phyloP scores from a whole-genome alignment of 2,113 vertebrate genomes.

The Phodopus roborovskii region DNA sequence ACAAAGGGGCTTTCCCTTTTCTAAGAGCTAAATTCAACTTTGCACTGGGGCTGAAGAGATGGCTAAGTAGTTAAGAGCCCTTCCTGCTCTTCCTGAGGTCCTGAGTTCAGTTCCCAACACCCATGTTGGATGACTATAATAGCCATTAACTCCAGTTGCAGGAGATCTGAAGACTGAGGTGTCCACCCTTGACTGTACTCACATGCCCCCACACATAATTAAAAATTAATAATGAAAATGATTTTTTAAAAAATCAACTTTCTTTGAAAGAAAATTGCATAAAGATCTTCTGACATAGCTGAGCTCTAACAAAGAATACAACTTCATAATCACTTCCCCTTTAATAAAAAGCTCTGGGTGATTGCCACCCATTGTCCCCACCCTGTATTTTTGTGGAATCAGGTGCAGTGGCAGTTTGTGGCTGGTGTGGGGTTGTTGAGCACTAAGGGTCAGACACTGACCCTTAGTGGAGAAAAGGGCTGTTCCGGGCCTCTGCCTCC shows the following conservation, averaged over 20 bases:
- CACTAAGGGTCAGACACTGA: neutral
- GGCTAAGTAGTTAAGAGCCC: neutral
- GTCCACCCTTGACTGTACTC: neutral
- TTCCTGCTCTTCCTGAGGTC: neutral
- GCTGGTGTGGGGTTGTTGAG: neutral
- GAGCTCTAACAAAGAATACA: neutral
- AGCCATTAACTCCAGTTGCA: neutral
- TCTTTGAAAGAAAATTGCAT: neutral
- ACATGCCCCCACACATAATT: neutral
- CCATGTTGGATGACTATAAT: neutral
- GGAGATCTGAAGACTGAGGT: neutral
- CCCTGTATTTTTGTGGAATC: neutral
- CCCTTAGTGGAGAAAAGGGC: neutral
- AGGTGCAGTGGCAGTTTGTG: neutral
- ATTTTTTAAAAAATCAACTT: neutral
- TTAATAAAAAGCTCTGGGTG: neutral
- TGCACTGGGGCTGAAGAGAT: neutral
- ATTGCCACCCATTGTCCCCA: neutral
- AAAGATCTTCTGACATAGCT: neutral
- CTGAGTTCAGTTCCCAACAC: neutral
- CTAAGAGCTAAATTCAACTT: neutral
- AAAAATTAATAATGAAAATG: neutral
- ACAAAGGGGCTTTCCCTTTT: neutral
- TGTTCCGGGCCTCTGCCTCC: neutral
- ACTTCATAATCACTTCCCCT: neutral